Evolutionary conservation across 2,888 invertebrate species (phyloP), one percentile per base, ranked within the genome.

Genomic region (Scaptomyza tumidula): DNA sequence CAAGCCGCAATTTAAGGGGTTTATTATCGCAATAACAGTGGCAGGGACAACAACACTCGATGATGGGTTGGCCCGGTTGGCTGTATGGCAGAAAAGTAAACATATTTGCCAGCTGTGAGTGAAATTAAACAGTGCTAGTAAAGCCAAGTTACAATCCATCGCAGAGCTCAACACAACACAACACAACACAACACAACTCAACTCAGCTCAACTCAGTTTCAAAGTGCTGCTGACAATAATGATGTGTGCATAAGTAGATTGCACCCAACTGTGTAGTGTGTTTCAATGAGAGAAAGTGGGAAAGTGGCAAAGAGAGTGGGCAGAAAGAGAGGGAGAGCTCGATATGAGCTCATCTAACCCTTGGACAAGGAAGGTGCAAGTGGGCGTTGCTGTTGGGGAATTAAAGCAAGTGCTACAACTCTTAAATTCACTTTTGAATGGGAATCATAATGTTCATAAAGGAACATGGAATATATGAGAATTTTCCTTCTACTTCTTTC

Each of bases 1-100:
- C 35, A 44, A 41, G 58, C 50, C 76, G 84, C 78, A 84, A 78
- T 88, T 88, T 88, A 88, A 85, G 88, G 88, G 78, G 81, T 84
- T 85, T 88, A 86, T 85, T 85, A 85, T 86, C 77, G 74, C 61
- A 59, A 70, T 78, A 79, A 76, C 67, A 33, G 33, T 9, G 33
- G 43, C 52, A 46, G 35, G 55, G 52, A 39, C 33, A 52, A 50
- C 57, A 29, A 6, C 37, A 54, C 63, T 62, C 19, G 48, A 53
- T 41, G 45, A n/a, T n/a, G n/a, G n/a, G n/a, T n/a, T n/a, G n/a
- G n/a, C n/a, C n/a, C n/a, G 48, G 11, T n/a, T 9, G 19, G 27
- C 11, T 19, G n/a, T 14, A 1, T 19, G 13, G 49, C 7, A 33
- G 6, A 45, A 77, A 65, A 55, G 83, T 58, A 83, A 80, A 78